Evolutionary conservation across 2,113 vertebrate genomes (phyloP).

Genomic region (Sapajus apella): DNA sequence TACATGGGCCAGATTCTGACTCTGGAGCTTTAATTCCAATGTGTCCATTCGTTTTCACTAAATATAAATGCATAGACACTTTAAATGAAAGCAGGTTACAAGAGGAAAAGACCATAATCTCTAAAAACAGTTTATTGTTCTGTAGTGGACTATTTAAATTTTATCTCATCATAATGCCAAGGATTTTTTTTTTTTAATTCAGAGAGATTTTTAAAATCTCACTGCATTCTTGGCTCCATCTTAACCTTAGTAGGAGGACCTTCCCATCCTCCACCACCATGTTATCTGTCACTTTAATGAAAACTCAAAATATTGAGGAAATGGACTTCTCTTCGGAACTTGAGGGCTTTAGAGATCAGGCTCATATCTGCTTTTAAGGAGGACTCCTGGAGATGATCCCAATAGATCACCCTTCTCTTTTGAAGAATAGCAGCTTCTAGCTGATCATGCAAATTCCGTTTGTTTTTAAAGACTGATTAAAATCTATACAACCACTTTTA

Average conservation of each 20-base stretch:
- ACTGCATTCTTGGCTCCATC: background rate
- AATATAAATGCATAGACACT: background rate
- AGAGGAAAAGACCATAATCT: background rate
- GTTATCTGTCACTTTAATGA: background rate
- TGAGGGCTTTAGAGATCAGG: background rate
- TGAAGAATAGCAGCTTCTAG: background rate
- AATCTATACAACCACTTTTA: background rate
- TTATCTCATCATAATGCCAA: background rate
- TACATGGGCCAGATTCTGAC: background rate
- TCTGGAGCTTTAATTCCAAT: slow-evolving; percentile 32
- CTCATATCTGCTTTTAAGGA: background rate
- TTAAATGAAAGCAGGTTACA: background rate
- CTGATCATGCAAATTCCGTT: background rate
- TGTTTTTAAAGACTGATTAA: slow-evolving; percentile 25
- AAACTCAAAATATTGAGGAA: background rate
- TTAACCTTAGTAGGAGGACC: background rate
- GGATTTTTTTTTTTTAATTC: background rate
- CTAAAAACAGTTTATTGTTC: slow-evolving; percentile 28
- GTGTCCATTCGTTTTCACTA: slow-evolving; percentile 27
- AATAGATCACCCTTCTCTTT: background rate
- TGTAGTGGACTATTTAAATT: background rate
- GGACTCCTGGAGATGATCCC: background rate
- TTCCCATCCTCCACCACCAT: background rate
- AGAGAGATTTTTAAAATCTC: background rate
- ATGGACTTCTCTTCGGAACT: background rate